Base-by-base conservation (phyloP, 2,113 vertebrate genomes). In the Laticauda colubrina region DNA sequence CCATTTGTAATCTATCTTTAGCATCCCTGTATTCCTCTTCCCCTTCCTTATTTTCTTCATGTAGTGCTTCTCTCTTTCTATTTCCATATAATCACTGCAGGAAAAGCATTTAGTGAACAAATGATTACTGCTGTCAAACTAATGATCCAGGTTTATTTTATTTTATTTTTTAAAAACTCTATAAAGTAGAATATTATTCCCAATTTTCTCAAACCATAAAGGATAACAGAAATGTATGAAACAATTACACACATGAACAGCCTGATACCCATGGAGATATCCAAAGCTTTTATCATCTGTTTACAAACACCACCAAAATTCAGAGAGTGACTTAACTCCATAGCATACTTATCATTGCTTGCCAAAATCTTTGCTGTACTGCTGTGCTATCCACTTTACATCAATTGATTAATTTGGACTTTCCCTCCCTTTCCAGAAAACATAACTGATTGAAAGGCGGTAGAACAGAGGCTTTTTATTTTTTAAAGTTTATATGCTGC, bases 231-330 rank as follows among this genome's bases (percentile, higher is more conserved):
- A 96, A 94, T 96, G 92, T 97, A 96, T 97, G 96, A 98, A 97
- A 96, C 96, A 98, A 98, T 98, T 97, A 97, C 85, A 75, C 96
- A 98, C 94, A 97, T 97, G 96, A 97, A 95, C 95, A 98, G 97
- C 95, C 94, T 97, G 97, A 98, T 98, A 98, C 97, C 92, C 95
- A 97, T 95, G 88, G 94, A 97, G 96, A 97, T 57, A 96, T 95
- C 90, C 93, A 94, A 96, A 96, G 94, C 91, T 98, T 98, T 97
- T 97, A 97, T 97, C 97, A 96, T 90, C 90, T 95, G 54, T 96
- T 97, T 96, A 96, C 93, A 97, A 97, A 96, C 97, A 94, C 96
- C 96, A 94, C 90, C 93, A 91, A 95, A 95, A 96, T 97, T 97
- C 97, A 91, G 64, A 94, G 1, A 89, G 12, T 2, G 90, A 90